phyloP scores from a whole-genome alignment of 2,888 invertebrate species.

The Aspidiotus destructor region DNA sequence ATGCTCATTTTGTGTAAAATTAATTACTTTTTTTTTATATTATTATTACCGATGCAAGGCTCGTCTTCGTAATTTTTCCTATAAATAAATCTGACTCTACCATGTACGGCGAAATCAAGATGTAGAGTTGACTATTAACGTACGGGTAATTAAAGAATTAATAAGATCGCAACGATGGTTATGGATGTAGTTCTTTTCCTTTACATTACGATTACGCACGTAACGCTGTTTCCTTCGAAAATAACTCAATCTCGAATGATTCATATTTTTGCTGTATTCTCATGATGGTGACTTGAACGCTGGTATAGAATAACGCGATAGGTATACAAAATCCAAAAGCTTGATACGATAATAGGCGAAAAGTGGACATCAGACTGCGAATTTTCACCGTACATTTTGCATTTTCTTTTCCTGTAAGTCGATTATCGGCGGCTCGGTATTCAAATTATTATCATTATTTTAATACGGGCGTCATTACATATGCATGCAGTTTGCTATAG shows the following conservation, averaged over 20 bases:
- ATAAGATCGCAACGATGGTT: neutral
- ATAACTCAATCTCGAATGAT: no score
- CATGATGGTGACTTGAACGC: no score
- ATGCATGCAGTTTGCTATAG: no score
- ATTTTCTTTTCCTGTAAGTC: neutral
- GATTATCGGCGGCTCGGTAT: neutral
- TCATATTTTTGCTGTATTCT: no score
- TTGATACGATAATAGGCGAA: no score
- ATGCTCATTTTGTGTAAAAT: neutral
- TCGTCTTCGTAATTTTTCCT: constrained; percentile 21
- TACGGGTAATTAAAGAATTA: constrained; percentile 21
- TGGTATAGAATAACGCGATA: no score
- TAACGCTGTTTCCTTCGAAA: no score
- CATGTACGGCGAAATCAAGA: constrained; percentile 15
- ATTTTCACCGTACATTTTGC: no score
- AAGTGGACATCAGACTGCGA: no score
- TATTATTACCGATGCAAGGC: constrained; percentile 26
- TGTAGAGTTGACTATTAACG: neutral
- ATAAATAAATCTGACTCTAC: neutral
- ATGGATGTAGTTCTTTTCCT: neutral
- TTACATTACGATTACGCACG: neutral
- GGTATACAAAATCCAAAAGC: no score
- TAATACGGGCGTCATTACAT: neutral
- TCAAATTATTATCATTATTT: constrained; percentile 2
- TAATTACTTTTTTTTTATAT: constrained; percentile 23